Base-by-base conservation (phyloP, 2,113 vertebrate genomes). In the Psophia crepitans region DNA sequence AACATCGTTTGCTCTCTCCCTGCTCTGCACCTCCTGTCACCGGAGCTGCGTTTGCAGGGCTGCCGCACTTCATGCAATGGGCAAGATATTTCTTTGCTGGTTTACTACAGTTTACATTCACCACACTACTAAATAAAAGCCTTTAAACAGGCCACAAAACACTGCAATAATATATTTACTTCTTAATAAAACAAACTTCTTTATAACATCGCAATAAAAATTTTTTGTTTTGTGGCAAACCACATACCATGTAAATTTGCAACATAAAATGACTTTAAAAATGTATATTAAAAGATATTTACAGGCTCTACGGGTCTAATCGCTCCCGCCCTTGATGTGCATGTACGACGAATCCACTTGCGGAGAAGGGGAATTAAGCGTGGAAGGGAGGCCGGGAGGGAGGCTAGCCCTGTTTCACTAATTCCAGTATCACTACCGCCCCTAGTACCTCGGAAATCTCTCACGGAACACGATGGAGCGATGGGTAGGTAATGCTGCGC, bases 131-230 rank as follows among this genome's bases (percentile, higher is more conserved):
- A 96, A 97, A 96, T 85, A 97, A 97, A 98, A 98, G 97, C 98
- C 98, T 98, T 98, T 97, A 95, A 97, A 98, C 96, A 98, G 98
- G 98, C 98, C 95, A 98, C 97, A 97, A 97, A 98, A 98, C 98
- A 98, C 97, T 98, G 98, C 98, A 97, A 96, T 95, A 96, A 97
- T 95, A 98, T 94, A 97, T 95, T 98, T 96, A 98, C 96, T 97
- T 97, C 97, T 98, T 97, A 98, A 97, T 96, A 98, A 95, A 97
- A 96, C 97, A 96, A 95, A 91, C 73, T 96, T 93, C 83, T 96
- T 95, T 76, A 98, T 78, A 98, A 97, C 87, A 95, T 97, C 17
- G 91, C 97, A 98, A 98, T 98, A 98, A 98, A 98, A 97, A 79
- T 97, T 77, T 96, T 96, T 93, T 56, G 75, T 87, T 97, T 97